Base-by-base conservation (phyloP, 2,797 vertebrate genomes). In the Acanthurus lineatus region DNA sequence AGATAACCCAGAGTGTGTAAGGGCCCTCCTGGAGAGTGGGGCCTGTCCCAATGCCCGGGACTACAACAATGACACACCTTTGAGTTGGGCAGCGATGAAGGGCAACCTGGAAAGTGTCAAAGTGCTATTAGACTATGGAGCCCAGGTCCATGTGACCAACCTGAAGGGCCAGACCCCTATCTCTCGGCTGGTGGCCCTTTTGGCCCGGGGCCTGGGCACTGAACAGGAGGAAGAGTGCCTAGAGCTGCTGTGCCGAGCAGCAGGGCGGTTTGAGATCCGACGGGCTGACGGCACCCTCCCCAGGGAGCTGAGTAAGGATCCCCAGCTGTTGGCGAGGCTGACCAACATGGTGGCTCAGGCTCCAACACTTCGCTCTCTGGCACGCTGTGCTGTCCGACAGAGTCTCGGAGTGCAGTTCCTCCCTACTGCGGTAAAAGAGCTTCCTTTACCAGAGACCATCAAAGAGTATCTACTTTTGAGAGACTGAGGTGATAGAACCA, bases 31-130 rank as follows among this genome's bases (percentile, higher is more conserved):
- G 64, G 97, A 98, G 90, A 97, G 96, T 0, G 97, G 97, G 0
- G 98, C 98, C 25, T 89, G 89, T 64, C 97, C 97, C 58, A 97
- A 98, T 12, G 95, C 96, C 12, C 94, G 95, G 48, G 98, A 99
- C 93, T 98, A 99, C 94, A 99, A 99, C 91, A 91, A 96, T 3
- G 98, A 99, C 90, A 99, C 98, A 0, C 98, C 98, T 0, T 95
- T 99, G 75, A 99, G 98, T 92, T 99, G 98, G 98, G 98, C 98
- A 0, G 98, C 97, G 64, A 98, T 98, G 97, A 99, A 99, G 66
- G 98, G 98, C 40, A 99, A 99, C 89, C 94, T 99, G 60, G 98
- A 99, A 84, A 99, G 98, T 0, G 96, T 99, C 54, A 97, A 96
- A 73, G 87, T 98, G 77, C 96, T 99, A 44, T 94, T 99, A 67